Base-by-base conservation (phyloP, 2,888 invertebrate genomes). In the Folsomia manolachei region DNA sequence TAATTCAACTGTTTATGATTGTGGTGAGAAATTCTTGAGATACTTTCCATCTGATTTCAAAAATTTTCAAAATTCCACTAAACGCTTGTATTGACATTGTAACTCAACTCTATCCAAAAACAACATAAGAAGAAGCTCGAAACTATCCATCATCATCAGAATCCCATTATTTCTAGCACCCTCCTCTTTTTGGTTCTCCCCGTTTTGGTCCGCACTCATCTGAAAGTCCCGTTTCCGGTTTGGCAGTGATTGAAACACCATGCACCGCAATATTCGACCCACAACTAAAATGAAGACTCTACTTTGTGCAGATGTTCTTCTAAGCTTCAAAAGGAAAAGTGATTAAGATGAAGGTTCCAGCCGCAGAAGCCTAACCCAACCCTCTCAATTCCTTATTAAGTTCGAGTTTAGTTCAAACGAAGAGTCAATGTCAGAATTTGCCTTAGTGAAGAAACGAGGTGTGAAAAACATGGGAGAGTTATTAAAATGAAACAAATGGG, bases 401-500 rank as follows among this genome's bases (percentile, higher is more conserved):
- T 18, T 56, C 56, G n/a, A 7, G 21, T 51, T 51, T 51, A 21
- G 39, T 9, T 39, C 39, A 39, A 39, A 39, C 14, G 39, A 14
- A 39, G 39, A 39, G 7, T 14, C 39, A 39, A 39, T 9, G 39
- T 39, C 39, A 39, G 14, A 39, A 14, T 39, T 39, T 4, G 56
- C 19, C 56, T 14, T 4, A 18, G 56, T 56, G 56, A n/a, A n/a
- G 21, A 56, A 56, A n/a, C 18, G 56, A 56, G 39, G 39, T 39
- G 39, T 39, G 39, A 39, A 39, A 19, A 56, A 63, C 26, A 63
- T 63, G 63, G 63, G 23, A 63, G 27, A 63, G 9, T 63, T 63
- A 63, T 63, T 63, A 63, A 63, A 63, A 63, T 26, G 27, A 63
- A 25, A 27, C 63, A n/a, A 63, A 63, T 63, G 63, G 63, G 26